phyloP scores from a whole-genome alignment of 2,113 vertebrate species.

The Stegostoma tigrinum region DNA sequence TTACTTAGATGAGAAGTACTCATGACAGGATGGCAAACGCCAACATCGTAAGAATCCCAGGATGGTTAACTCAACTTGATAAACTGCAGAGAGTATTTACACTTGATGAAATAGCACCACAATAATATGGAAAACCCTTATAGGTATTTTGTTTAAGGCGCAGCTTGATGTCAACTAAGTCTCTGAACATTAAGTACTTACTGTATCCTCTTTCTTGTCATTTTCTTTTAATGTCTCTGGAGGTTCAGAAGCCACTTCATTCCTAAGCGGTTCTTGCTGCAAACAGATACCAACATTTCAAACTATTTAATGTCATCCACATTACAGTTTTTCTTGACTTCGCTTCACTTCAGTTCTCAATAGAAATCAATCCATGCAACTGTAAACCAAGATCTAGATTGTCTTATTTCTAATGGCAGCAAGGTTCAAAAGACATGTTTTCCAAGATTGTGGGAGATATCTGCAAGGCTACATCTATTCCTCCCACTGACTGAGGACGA shows the following conservation, averaged over 20 bases:
- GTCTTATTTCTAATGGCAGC: background rate
- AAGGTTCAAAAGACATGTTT: background rate
- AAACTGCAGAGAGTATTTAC: background rate
- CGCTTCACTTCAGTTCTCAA: background rate
- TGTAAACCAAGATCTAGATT: background rate
- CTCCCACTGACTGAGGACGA: too few relatives aligned
- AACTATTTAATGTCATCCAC: background rate
- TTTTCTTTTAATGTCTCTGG: background rate
- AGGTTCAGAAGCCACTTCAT: background rate
- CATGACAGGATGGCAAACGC: background rate
- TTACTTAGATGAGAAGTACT: background rate
- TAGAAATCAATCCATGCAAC: background rate
- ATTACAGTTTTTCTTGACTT: background rate
- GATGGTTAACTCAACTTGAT: background rate
- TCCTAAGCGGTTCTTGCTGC: background rate
- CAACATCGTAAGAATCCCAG: background rate
- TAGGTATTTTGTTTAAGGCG: too few relatives aligned
- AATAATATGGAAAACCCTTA: background rate
- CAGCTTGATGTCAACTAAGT: background rate
- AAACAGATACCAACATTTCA: background rate
- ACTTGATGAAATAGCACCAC: background rate
- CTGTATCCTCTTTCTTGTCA: conserved; percentile 8
- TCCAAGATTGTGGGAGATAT: background rate
- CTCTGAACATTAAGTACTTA: background rate
- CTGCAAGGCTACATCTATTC: background rate